Evolutionary conservation across 2,888 invertebrate genomes (phyloP).

Genomic region (Oithona nana): DNA sequence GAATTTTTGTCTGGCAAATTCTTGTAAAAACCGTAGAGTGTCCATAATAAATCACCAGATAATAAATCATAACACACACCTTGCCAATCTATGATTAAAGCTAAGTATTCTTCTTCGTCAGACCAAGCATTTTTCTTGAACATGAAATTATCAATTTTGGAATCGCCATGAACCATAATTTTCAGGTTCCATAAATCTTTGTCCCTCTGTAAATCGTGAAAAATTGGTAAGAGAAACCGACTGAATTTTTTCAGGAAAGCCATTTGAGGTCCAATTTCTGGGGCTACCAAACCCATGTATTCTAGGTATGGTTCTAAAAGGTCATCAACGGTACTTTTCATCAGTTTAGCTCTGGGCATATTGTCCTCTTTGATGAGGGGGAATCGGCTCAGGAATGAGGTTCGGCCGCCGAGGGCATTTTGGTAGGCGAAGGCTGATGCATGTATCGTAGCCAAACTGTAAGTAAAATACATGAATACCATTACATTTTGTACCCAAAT

Average conservation of each 20-base stretch:
- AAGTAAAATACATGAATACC: too few relatives aligned
- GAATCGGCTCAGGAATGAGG: not conserved
- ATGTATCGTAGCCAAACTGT: slow-evolving; percentile 4
- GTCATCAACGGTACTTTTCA: not conserved
- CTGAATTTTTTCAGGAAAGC: slow-evolving; percentile 7
- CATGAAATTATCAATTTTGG: slow-evolving; percentile 13
- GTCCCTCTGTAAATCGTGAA: slow-evolving; percentile 2
- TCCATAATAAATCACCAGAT: slow-evolving; percentile 13
- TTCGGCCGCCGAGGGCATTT: not conserved
- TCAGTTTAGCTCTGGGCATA: not conserved
- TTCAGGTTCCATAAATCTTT: not conserved
- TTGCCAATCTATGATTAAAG: slow-evolving; percentile 15
- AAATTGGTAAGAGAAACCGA: not conserved
- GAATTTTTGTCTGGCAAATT: slow-evolving; percentile 13
- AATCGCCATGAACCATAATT: slow-evolving; percentile 8
- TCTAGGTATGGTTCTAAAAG: not conserved
- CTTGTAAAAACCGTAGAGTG: slow-evolving; percentile 16
- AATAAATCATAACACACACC: slow-evolving; percentile 6
- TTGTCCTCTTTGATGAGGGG: not conserved
- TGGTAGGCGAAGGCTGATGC: not conserved
- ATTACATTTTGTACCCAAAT: too few relatives aligned
- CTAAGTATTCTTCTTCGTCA: slow-evolving; percentile 10
- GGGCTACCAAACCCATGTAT: not conserved
- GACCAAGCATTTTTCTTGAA: slow-evolving; percentile 5
- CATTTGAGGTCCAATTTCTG: slow-evolving; percentile 3